Evolutionary conservation across 2,113 vertebrate genomes (phyloP).

Genomic region (Felis chaus): DNA sequence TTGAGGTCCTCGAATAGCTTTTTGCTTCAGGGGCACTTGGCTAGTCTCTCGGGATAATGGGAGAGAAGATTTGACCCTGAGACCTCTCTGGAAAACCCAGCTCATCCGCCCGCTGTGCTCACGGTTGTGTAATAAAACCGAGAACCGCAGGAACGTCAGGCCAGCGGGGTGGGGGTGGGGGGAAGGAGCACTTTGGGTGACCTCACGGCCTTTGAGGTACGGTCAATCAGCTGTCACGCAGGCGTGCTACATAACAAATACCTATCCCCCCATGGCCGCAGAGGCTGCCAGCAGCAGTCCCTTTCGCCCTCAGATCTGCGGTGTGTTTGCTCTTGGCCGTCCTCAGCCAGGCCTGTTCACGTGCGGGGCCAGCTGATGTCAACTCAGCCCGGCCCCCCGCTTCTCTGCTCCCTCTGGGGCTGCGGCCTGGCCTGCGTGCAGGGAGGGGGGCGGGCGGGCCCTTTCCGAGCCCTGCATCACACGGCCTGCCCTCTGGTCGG

Average conservation of each 20-base stretch:
- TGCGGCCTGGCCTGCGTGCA: too few species aligned
- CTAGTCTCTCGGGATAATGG: not conserved
- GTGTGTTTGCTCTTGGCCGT: not conserved
- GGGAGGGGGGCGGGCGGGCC: too few species aligned
- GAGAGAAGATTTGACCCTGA: not conserved
- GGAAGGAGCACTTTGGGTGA: not conserved
- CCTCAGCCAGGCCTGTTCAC: not conserved
- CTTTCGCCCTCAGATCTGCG: too few species aligned
- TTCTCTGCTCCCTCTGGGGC: not conserved
- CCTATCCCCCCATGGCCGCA: too few species aligned
- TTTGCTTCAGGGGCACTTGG: not conserved
- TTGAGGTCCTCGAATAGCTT: not conserved
- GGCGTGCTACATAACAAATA: not conserved
- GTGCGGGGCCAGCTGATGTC: not conserved
- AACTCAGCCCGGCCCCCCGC: not conserved
- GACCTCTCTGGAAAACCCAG: not conserved
- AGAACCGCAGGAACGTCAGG: not conserved
- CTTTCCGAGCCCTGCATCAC: not conserved
- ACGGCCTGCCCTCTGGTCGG: not conserved
- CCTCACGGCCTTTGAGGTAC: fast-evolving
- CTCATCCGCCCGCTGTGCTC: not conserved
- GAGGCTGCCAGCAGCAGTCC: not conserved
- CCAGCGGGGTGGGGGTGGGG: not conserved
- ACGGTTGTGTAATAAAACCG: not conserved
- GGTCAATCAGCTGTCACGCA: not conserved